phyloP scores from a whole-genome alignment of 2,797 vertebrate genomes.

The Acropternis orthonyx region DNA sequence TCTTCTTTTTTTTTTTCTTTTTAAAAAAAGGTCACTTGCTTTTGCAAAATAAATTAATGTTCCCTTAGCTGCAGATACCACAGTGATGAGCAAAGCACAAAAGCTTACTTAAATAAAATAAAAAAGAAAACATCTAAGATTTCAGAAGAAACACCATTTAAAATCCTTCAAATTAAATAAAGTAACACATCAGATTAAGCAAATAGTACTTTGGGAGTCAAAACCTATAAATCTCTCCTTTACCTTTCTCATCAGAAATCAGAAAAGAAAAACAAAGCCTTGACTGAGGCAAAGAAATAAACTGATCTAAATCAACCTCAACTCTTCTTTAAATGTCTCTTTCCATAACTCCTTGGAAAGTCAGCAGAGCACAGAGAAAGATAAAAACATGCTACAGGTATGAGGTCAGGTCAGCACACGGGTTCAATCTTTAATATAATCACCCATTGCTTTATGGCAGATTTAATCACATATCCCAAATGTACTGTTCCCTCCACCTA shows the following conservation, averaged over 20 bases:
- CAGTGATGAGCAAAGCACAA: not conserved
- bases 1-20: not conserved
- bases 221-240: not conserved
- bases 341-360: not conserved
- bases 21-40: not conserved
- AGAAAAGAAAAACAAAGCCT: not conserved
- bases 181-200: not conserved
- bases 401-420: not conserved
- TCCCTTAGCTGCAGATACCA: not conserved
- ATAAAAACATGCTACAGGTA: not conserved
- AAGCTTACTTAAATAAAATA: not conserved
- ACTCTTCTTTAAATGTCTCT: not conserved
- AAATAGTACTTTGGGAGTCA: not conserved
- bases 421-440: not conserved
- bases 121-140: not conserved
- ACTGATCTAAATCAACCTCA: not conserved
- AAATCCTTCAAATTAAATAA: slow-evolving; percentile 13
- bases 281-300: not conserved
- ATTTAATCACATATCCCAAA: slow-evolving; percentile 15
- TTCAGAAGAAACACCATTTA: not conserved
- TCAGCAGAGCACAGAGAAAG: not conserved
- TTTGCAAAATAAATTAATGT: not conserved
- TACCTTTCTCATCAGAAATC: not conserved
- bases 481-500: not conserved
- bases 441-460: not conserved